Base-by-base conservation (phyloP, 2,797 vertebrate genomes). In the Coregonus sp. region DNA sequence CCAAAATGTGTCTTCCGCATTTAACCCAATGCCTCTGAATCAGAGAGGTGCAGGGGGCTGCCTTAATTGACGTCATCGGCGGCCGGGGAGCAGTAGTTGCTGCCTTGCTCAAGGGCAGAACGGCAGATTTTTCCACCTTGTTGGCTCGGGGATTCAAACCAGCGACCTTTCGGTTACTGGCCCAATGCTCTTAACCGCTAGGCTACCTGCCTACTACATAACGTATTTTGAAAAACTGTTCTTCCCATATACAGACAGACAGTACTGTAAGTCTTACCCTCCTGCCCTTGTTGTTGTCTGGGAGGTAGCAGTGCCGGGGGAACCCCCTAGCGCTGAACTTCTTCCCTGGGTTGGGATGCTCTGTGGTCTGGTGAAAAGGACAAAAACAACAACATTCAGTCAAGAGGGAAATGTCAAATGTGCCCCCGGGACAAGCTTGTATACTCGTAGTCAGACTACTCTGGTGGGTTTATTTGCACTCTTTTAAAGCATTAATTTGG, bases 261-360 rank as follows among this genome's bases (percentile, higher is more conserved):
- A 25, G 20, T 25, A 25, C n/a, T 63, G 20, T 20, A 9, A 31
- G 29, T 1, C 93, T 86, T 86, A 98, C 97, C 97, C 96, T 98
- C 81, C 97, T 94, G 87, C 97, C 98, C 87, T 97, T 97, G 80
- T 98, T 97, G 0, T 94, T 97, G 92, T 99, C 97, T 0, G 98
- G 98, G 82, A 99, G 95, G 86, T 99, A 99, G 92, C 97, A 99
- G 93, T 99, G 97, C 65, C 98, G 95, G 0, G 98, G 98, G 87
- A 99, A 99, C 33, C 98, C 98, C 70, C 98, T 95, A 0, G 98
- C 97, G 0, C 96, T 99, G 93, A 97, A 99, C 88, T 96, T 98
- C 91, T 96, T 98, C 63, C 97, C 98, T 0, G 97, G 96, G 82
- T 96, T 98, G 75, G 97, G 97, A 79, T 99, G 98, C 88, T 99